These are phyloP conservation scores for Leucophenga montana DNA, from an alignment of 2,888 invertebrate genomes.

Conservation along the genomic window DNA sequence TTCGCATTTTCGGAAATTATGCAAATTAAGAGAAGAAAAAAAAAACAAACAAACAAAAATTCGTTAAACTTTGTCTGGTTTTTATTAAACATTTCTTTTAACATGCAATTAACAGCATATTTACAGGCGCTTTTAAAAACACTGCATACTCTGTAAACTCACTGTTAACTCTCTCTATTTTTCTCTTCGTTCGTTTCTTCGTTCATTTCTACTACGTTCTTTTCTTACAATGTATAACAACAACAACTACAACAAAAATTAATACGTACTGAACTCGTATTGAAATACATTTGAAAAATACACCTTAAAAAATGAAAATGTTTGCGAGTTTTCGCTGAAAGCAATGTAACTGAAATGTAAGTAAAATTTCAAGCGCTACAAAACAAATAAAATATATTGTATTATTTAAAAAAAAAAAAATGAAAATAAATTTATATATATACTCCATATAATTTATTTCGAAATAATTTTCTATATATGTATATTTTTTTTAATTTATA, in stretches of 20 bases:
- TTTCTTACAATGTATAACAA: constrained; percentile 1
- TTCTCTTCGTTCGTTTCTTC: not conserved
- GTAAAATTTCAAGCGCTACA: constrained; percentile 47
- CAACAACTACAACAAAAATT: constrained; percentile 3
- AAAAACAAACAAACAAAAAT: no score
- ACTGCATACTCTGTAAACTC: not conserved
- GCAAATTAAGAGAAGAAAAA: constrained; percentile 5
- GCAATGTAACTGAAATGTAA: constrained; percentile 64
- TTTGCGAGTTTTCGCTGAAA: constrained; percentile 59
- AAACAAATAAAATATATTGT: constrained; percentile 33
- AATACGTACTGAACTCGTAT: constrained; percentile 54
- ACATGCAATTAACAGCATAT: not conserved
- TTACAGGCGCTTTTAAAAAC: not conserved
- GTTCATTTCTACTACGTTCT: no score
- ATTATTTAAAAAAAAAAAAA: constrained; percentile 26
- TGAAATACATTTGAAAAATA: no score
- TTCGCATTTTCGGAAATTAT: not conserved
- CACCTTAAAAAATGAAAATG: constrained; percentile 32
- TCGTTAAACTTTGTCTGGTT: not conserved
- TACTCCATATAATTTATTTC: no score
- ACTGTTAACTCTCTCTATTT: not conserved
- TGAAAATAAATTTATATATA: no score
- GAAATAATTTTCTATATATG: no score
- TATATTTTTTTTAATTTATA: constrained; percentile 37
- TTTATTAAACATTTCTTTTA: constrained; percentile 6